Percentiles rank a stretch among this genome's conserved stretches.
Evolutionary conservation across 1,140 invertebrate species (phyloP).

Genomic region (Drosophila biarmipes): DNA sequence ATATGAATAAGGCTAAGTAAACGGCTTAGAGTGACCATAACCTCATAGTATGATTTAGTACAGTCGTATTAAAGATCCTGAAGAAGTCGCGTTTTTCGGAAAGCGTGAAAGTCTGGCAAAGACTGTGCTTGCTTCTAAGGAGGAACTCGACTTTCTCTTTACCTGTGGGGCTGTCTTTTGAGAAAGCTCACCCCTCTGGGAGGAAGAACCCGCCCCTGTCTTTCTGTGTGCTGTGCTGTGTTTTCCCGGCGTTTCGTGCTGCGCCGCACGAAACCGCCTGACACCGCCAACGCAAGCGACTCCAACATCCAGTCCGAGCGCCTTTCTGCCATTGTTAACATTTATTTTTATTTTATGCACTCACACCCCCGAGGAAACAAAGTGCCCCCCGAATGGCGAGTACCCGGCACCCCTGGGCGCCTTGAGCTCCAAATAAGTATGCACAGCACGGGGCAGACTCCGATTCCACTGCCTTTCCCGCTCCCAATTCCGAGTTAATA

Average conservation of each 20-base stretch:
- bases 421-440: slow-evolving; percentile 81
- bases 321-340: slow-evolving; percentile 78
- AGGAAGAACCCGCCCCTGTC: neutral
- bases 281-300: slow-evolving; percentile 52
- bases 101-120: neutral
- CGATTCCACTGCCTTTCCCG: slow-evolving; percentile 21
- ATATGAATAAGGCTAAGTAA: no score
- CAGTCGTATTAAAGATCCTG: no score
- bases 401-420: slow-evolving; percentile 26
- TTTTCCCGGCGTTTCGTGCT: slow-evolving; percentile 62
- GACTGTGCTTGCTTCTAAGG: neutral
- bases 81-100: neutral
- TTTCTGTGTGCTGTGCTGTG: neutral
- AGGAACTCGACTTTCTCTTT: no score
- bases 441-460: slow-evolving; percentile 74
- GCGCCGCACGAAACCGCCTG: slow-evolving; percentile 65
- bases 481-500: slow-evolving; percentile 69
- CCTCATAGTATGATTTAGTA: no score
- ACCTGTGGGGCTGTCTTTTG: neutral
- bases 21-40: no score
- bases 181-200: neutral
- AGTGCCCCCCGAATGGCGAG: neutral
- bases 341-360: slow-evolving; percentile 83
- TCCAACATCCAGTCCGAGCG: slow-evolving; percentile 63
- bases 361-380: slow-evolving; percentile 40